These are phyloP conservation scores for Amphiprion ocellaris DNA, from an alignment of 2,113 vertebrate genomes.

Conservation along the genomic window DNA sequence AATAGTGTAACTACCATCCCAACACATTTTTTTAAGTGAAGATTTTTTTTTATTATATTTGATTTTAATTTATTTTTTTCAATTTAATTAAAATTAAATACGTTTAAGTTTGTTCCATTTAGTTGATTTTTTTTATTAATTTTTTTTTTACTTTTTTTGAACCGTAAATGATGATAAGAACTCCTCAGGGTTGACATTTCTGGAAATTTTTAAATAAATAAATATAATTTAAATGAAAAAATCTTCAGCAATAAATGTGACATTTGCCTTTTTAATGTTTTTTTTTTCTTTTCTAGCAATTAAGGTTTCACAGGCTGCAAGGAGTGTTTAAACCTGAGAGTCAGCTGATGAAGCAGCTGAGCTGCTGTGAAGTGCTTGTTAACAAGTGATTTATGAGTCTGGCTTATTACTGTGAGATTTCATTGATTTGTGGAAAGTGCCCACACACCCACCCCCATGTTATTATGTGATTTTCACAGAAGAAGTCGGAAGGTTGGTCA, in stretches of 20 bases:
- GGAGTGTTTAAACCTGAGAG: slow-evolving; percentile 49
- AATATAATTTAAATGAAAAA: not conserved
- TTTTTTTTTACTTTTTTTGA: not conserved
- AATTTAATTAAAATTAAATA: no score
- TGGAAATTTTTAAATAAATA: not conserved
- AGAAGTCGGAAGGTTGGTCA: slow-evolving; percentile 63
- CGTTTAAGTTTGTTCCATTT: no score
- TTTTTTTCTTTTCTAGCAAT: slow-evolving; percentile 34
- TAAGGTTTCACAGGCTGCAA: slow-evolving; percentile 29
- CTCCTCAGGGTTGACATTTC: not conserved
- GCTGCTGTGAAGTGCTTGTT: slow-evolving; percentile 70
- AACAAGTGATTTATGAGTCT: slow-evolving; percentile 72
- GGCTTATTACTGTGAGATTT: slow-evolving; percentile 71
- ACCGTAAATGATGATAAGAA: not conserved
- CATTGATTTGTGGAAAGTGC: slow-evolving; percentile 76
- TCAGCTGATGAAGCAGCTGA: slow-evolving; percentile 53
- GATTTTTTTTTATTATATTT: no score
- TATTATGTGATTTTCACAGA: slow-evolving; percentile 64
- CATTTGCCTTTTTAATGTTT: slow-evolving; percentile 14
- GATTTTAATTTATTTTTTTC: no score
- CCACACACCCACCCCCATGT: slow-evolving; percentile 27
- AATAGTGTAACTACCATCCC: no score
- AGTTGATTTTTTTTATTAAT: no score
- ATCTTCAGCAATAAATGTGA: slow-evolving; percentile 4
- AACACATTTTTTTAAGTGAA: no score